Percentiles rank a stretch among this genome's conserved stretches.
Evolutionary conservation across 2,113 vertebrate species (phyloP).

Genomic region (Scytalopus superciliaris): DNA sequence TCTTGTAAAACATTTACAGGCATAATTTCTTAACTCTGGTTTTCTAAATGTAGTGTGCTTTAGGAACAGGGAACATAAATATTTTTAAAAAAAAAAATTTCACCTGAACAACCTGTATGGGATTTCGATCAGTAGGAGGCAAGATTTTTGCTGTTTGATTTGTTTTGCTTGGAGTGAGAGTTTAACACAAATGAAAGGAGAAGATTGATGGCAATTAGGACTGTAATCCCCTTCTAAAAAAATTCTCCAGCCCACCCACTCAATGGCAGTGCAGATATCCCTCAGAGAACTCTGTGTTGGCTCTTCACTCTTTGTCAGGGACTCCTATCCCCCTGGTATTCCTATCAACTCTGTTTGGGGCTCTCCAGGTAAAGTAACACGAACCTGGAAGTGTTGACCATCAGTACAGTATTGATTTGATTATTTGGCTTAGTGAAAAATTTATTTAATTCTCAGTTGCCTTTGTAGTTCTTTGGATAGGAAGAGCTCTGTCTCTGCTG

Average conservation of each 20-base stretch:
- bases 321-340: not conserved
- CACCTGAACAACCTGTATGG: not conserved
- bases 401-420: not conserved
- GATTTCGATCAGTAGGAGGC: not conserved
- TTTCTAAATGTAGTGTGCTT: not conserved
- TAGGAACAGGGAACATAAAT: not conserved
- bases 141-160: not conserved
- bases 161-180: not conserved
- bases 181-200: not conserved
- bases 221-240: not conserved
- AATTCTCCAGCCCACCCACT: not conserved
- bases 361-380: not conserved
- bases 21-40: not conserved
- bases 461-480: not conserved
- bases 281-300: not conserved
- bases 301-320: not conserved
- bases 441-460: not conserved
- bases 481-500: not conserved
- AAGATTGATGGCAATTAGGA: not conserved
- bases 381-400: not conserved
- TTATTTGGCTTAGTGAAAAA: not conserved
- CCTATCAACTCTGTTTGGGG: fast-evolving
- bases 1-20: not conserved
- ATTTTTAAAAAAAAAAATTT: not conserved
- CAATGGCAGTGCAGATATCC: not conserved